Evolutionary conservation across 2,888 invertebrate genomes (phyloP), one percentile per base, ranked within the genome.

Genomic region (Sialis fuliginosa): DNA sequence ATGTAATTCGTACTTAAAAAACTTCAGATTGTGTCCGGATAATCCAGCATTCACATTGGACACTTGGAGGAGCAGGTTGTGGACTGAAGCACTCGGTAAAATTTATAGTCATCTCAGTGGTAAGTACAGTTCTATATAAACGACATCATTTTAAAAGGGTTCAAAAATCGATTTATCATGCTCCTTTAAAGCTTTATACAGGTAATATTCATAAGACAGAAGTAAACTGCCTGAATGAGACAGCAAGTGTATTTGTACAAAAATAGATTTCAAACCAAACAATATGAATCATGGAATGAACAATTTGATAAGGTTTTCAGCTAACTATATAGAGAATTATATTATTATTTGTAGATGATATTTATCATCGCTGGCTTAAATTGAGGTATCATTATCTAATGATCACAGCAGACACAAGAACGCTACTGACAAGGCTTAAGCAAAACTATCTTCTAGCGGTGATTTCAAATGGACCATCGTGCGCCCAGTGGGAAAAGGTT

Each of bases 401-500:
- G 52, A 64, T 85, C 54, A 68, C 77, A 13, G 68, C 77, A 46
- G 82, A 85, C 54, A 77, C 82, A 50, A 69, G 77, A 55, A 71
- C 74, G 51, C 71, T 89, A 57, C 69, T 90, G 51, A 71, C 72
- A 56, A 72, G 76, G 48, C 69, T 89, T 56, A 76, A 81, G 57
- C 73, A 77, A 62, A 76, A 79, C 60, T 89, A 84, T 63, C 71
- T 79, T 54, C 69, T 89, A 56, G 87, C 79, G 54, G 70, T 90
- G 56, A 85, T 89, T 60, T 87, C 88, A 55, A 90, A 90, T 65
- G 89, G 89, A 43, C 82, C 88, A 8, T 86, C 88, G 49, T 75
- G 79, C 52, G 81, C 85, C 34, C 89, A 90, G 65, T 88, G 89
- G 87, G 89, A 90, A 69, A 90, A 90, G 68, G 74, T 90, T 52